Evolutionary conservation across 2,113 vertebrate genomes (phyloP).

Genomic region (Ptyas mucosa): DNA sequence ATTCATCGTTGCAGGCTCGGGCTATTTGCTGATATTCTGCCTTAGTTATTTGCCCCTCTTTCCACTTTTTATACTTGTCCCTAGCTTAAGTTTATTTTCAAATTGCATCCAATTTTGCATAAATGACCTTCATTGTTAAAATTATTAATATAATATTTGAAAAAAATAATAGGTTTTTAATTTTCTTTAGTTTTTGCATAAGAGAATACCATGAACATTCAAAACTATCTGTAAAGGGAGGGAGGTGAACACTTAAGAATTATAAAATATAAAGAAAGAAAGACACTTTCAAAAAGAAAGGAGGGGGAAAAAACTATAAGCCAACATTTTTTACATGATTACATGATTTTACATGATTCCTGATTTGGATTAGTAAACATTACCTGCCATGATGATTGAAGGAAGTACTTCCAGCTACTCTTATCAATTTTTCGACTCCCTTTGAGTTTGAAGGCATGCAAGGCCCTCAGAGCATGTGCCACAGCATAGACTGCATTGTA

Average conservation of each 20-base stretch:
- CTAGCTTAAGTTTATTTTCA: no score
- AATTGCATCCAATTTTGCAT: no score
- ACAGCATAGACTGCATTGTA: background rate
- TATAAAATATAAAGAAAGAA: background rate
- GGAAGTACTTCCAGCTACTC: background rate
- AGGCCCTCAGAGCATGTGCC: background rate
- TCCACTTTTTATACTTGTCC: no score
- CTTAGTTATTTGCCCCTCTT: no score
- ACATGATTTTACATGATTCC: background rate
- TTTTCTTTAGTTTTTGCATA: no score
- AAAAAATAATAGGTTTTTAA: no score
- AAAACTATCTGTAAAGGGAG: background rate
- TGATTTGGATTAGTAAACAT: background rate
- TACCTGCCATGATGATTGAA: background rate
- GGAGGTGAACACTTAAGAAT: background rate
- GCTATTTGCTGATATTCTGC: no score
- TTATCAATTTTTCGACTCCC: background rate
- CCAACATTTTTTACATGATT: background rate
- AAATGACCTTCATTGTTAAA: no score
- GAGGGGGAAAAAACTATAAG: background rate
- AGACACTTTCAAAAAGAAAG: background rate
- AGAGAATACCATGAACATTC: background rate
- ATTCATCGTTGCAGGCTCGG: no score
- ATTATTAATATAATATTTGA: no score
- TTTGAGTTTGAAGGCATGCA: background rate